These are phyloP conservation scores for Drosophila malerkotliana DNA, from an alignment of 1,140 invertebrate genomes.

Conservation along the genomic window DNA sequence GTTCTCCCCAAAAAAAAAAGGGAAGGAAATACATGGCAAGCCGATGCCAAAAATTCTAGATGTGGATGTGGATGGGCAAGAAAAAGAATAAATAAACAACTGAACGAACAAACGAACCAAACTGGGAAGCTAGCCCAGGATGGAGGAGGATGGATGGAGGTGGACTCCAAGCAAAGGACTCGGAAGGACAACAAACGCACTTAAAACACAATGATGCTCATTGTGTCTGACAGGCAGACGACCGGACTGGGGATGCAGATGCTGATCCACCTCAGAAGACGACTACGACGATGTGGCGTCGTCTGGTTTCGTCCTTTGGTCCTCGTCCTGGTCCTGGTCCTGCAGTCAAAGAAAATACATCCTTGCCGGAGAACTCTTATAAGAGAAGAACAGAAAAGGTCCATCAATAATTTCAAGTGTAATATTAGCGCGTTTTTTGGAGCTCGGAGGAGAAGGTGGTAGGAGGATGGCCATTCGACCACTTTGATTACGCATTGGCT, in stretches of 20 bases:
- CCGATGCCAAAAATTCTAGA: conserved; percentile 69
- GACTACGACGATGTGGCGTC: conserved; percentile 66
- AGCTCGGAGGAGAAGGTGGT: too few relatives aligned
- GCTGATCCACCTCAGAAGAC: conserved; percentile 76
- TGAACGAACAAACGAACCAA: conserved; percentile 6
- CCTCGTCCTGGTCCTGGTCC: conserved; percentile 29
- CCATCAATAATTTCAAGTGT: conserved; percentile 15
- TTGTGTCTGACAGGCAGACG: conserved; percentile 74
- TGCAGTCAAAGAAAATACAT: background rate
- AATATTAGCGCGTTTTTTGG: background rate
- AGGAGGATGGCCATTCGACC: conserved; percentile 23
- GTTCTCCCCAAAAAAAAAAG: conserved; percentile 35
- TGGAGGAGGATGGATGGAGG: background rate
- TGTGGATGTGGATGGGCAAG: conserved; percentile 49
- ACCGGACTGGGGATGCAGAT: conserved; percentile 18
- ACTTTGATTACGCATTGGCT: conserved; percentile 79
- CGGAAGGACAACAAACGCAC: conserved; percentile 72
- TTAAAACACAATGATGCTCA: conserved; percentile 82
- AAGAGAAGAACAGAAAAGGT: too few relatives aligned
- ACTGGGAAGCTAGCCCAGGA: too few relatives aligned
- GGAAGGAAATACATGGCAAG: conserved; percentile 68
- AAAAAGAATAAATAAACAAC: conserved; percentile 80
- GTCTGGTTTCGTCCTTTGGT: conserved; percentile 51
- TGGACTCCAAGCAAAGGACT: background rate
- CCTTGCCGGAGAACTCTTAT: background rate